A percentile compares a stretch with the other conserved stretches of the same genome.
phyloP scores from a whole-genome alignment of 2,888 invertebrate species.

The Amphiduros pacificus region DNA sequence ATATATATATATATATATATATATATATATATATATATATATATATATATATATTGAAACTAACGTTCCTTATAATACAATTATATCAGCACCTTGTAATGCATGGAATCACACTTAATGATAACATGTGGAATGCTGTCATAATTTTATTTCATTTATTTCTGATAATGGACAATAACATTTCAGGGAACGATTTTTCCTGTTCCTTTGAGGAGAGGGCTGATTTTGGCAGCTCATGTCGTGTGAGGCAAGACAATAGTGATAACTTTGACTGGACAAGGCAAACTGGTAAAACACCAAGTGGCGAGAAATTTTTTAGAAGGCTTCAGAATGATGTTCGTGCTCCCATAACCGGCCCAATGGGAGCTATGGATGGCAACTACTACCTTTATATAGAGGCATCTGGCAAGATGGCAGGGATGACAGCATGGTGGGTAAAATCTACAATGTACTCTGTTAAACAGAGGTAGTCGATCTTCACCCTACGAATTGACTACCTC shows the following conservation, averaged over 20 bases:
- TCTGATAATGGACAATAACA: too few relatives aligned
- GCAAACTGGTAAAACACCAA: constrained; percentile 11
- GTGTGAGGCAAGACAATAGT: constrained; percentile 8
- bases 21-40: too few relatives aligned
- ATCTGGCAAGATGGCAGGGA: constrained; percentile 60
- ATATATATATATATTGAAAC: too few relatives aligned
- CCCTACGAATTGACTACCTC: too few relatives aligned
- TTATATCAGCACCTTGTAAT: too few relatives aligned
- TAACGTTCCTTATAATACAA: too few relatives aligned
- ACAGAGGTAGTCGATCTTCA: too few relatives aligned
- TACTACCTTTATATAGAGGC: constrained; percentile 53
- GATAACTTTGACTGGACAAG: constrained; percentile 23
- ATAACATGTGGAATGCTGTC: too few relatives aligned
- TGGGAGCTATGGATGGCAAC: constrained; percentile 22
- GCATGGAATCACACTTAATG: too few relatives aligned
- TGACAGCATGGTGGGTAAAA: constrained; percentile 20
- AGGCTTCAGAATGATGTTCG: not conserved
- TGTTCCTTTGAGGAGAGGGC: not conserved
- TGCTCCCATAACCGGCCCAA: constrained; percentile 30
- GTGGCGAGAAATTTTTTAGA: constrained; percentile 1
- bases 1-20: too few relatives aligned
- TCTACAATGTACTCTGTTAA: not conserved
- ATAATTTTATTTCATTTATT: too few relatives aligned
- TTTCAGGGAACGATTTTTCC: not conserved
- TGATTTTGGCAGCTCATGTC: constrained; percentile 9